These are phyloP conservation scores for Mactromeris polynyma DNA, from an alignment of 2,888 invertebrate genomes.

Conservation along the genomic window DNA sequence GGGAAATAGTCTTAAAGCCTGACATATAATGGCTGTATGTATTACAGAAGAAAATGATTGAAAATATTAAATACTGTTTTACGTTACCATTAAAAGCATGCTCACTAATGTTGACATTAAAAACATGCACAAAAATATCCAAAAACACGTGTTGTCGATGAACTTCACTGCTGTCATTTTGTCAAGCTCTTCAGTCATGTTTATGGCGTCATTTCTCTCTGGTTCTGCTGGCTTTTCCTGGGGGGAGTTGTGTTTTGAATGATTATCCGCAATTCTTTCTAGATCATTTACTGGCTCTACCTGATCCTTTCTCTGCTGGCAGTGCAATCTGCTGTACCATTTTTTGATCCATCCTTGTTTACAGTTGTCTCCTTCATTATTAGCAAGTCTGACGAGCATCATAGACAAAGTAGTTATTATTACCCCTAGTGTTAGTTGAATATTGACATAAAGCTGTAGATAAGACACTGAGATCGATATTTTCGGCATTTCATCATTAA, in stretches of 20 bases:
- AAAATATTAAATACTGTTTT: no score
- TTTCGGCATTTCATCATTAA: conserved; percentile 50
- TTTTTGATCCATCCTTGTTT: not conserved
- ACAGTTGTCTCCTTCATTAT: not conserved
- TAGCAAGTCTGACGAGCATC: not conserved
- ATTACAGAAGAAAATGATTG: no score
- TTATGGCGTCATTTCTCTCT: not conserved
- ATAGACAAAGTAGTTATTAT: conserved; percentile 38
- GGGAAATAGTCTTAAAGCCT: no score
- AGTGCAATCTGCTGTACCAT: not conserved
- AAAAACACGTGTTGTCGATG: conserved; percentile 13
- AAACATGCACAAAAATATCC: conserved; percentile 1
- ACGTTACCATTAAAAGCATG: not conserved
- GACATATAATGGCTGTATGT: no score
- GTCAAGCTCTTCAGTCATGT: not conserved
- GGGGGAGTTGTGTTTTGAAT: not conserved
- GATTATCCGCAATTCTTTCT: not conserved
- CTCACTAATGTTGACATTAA: not conserved
- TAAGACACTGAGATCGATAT: conserved; percentile 36
- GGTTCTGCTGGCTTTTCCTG: not conserved
- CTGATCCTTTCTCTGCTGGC: not conserved
- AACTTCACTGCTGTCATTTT: not conserved
- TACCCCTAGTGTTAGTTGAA: conserved; percentile 36
- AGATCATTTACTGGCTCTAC: not conserved
- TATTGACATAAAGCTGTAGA: conserved; percentile 42